These are phyloP conservation scores for Carterocephalus palaemon DNA, from an alignment of 2,888 invertebrate species.

Conservation along the genomic window DNA sequence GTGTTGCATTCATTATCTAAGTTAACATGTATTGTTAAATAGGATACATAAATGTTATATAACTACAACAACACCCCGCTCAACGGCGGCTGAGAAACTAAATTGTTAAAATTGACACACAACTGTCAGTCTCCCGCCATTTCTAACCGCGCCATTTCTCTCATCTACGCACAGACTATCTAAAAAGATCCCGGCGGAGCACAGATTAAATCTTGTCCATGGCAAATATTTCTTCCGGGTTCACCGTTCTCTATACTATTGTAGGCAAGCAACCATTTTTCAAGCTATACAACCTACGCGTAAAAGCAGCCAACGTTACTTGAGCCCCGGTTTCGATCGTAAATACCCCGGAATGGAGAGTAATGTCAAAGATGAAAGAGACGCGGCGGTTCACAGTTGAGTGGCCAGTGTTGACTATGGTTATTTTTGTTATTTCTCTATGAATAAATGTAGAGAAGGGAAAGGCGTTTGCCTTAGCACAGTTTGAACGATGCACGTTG, in stretches of 20 bases:
- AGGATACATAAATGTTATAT: too few relatives aligned
- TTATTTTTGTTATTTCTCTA: constrained; percentile 79
- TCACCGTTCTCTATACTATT: constrained; percentile 69
- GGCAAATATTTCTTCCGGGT: constrained; percentile 71
- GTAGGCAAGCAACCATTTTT: constrained; percentile 71
- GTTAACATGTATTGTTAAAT: constrained; percentile 6
- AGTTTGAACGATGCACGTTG: constrained; percentile 61
- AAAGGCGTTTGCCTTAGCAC: constrained; percentile 78
- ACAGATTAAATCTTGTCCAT: constrained; percentile 70
- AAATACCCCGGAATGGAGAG: constrained; percentile 26
- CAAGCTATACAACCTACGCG: constrained; percentile 74
- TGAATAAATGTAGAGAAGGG: constrained; percentile 75
- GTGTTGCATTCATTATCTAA: constrained; percentile 10
- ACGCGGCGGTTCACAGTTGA: constrained; percentile 39
- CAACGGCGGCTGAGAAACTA: constrained; percentile 24
- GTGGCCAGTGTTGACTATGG: constrained; percentile 60
- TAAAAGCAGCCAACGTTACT: constrained; percentile 41
- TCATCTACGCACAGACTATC: constrained; percentile 32
- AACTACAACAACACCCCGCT: constrained; percentile 3
- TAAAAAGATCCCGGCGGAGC: constrained; percentile 42
- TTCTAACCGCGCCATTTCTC: constrained; percentile 23
- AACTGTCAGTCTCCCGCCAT: constrained; percentile 25
- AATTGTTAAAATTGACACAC: constrained; percentile 24
- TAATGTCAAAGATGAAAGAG: constrained; percentile 25
- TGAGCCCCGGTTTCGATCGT: constrained; percentile 43